A percentile compares a stretch with the other conserved stretches of the same genome.
Conservation (phyloP, 2,888 invertebrate species). For the Cheilosia urbana region DNA sequence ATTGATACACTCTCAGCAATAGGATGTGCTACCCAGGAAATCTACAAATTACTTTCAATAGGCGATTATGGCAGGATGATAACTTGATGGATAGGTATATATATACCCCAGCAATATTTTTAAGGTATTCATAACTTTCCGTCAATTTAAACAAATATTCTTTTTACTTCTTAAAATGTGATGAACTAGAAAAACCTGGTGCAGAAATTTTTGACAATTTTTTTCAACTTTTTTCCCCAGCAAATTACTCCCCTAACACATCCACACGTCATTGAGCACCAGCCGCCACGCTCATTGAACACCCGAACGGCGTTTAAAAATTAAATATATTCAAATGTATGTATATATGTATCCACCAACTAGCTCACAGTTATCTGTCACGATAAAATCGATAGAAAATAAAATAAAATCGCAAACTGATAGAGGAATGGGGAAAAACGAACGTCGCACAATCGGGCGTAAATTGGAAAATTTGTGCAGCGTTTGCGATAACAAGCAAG, state of each 20-base stretch:
- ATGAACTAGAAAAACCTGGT: constrained; percentile 1
- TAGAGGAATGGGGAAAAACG: constrained; percentile 22
- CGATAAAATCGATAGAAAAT: constrained; percentile 68
- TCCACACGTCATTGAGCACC: constrained; percentile 53
- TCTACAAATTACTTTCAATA: too few relatives aligned
- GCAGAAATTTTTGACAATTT: constrained; percentile 43
- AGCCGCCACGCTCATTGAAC: constrained; percentile 46
- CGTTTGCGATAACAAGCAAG: constrained; percentile 71
- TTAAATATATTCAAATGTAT: constrained; percentile 20
- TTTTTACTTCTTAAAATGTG: neutral
- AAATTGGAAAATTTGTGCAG: constrained; percentile 75
- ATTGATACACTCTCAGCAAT: too few relatives aligned
- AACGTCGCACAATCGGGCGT: constrained; percentile 58
- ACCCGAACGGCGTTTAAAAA: constrained; percentile 48
- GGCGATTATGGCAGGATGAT: too few relatives aligned
- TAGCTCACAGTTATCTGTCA: constrained; percentile 53
- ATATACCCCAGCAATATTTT: too few relatives aligned
- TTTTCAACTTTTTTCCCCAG: neutral
- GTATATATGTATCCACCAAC: constrained; percentile 5
- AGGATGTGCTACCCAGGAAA: too few relatives aligned
- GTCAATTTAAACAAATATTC: neutral
- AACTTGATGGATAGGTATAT: too few relatives aligned
- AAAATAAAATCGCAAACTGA: constrained; percentile 64
- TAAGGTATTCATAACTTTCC: too few relatives aligned
- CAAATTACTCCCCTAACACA: constrained; percentile 51